Evolutionary conservation across 1,140 invertebrate species (phyloP), one percentile per base, ranked within the genome.

Genomic region (Sarcophaga bullata): DNA sequence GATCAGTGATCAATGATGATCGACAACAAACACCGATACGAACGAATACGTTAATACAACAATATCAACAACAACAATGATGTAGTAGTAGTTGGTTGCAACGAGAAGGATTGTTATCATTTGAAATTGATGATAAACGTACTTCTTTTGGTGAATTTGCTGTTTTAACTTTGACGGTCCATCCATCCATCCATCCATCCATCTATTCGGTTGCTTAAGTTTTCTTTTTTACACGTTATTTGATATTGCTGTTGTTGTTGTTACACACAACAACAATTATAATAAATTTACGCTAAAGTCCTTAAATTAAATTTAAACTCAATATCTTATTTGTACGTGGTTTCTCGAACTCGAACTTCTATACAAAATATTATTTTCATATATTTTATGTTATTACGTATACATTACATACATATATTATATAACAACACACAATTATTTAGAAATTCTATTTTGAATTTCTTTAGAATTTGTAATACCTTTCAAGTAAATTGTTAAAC

Each of bases 1-100:
- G 49, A 50, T 52, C 75, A 78, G 10, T 78, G 75, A 78, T 78
- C 75, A 78, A 78, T 52, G 75, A 78, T 78, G 75, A 78, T 78
- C 75, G 75, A 78, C 75, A 78, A 78, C 48, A 78, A 78, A 78
- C 75, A 78, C 75, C 49, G 75, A 78, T 78, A 50, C 47, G 17
- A 49, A 76, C 73, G 49, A 62, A 37, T 37, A 37, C 25, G 25
- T 37, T 37, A 37, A 37, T 37, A 37, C 25, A 37, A 37, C 25
- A 37, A 37, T 37, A 37, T 37, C 54, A 62, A n/a, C 15, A 62
- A 58, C 62, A 68, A n/a, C 15, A 13, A 58, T 58, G 54, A 58
- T 58, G 0, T 58, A 15, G 54, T 58, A 15, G 54, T 37, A 37
- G 25, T 37, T 37, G 25, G 25, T 58, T 13, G 62, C 62, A 68